Conservation (phyloP, 2,888 invertebrate genomes). For the Fragum fragum region DNA sequence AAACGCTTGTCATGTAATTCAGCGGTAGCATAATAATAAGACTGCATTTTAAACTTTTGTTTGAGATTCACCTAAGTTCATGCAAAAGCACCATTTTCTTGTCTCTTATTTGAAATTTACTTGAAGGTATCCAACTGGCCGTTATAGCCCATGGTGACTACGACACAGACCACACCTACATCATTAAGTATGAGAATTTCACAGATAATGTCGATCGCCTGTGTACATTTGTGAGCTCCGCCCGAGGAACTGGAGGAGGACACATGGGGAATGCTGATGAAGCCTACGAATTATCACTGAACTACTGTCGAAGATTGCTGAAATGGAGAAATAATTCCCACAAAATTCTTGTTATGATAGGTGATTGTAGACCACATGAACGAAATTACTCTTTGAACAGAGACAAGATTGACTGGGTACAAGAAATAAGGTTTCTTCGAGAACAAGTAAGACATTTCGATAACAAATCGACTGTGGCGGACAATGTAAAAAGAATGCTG, state of each 20-base stretch:
- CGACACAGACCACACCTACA: conserved; percentile 14
- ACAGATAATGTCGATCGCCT: conserved; percentile 32
- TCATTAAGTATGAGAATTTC: conserved; percentile 35
- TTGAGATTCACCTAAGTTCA: too few species aligned
- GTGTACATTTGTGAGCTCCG: conserved; percentile 27
- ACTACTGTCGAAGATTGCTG: conserved; percentile 25
- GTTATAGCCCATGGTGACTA: conserved; percentile 8
- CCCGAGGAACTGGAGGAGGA: conserved; percentile 25
- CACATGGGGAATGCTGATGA: conserved; percentile 29
- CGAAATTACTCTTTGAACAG: conserved; percentile 24
- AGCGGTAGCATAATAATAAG: too few species aligned
- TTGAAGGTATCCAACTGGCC: conserved; percentile 17
- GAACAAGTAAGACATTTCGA: conserved; percentile 33
- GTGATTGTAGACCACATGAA: conserved; percentile 46
- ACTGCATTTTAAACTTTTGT: too few species aligned
- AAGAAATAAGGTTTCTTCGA: conserved; percentile 19
- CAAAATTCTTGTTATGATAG: conserved; percentile 40
- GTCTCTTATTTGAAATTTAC: too few species aligned
- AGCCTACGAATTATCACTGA: conserved; percentile 40
- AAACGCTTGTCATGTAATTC: too few species aligned
- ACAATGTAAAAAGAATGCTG: too few species aligned
- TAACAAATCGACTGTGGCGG: too few species aligned
- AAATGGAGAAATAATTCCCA: conserved; percentile 25
- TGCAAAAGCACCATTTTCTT: too few species aligned
- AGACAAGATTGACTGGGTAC: conserved; percentile 29